Conservation (phyloP, 2,888 invertebrate species). For the Subacronicta megacephala region DNA sequence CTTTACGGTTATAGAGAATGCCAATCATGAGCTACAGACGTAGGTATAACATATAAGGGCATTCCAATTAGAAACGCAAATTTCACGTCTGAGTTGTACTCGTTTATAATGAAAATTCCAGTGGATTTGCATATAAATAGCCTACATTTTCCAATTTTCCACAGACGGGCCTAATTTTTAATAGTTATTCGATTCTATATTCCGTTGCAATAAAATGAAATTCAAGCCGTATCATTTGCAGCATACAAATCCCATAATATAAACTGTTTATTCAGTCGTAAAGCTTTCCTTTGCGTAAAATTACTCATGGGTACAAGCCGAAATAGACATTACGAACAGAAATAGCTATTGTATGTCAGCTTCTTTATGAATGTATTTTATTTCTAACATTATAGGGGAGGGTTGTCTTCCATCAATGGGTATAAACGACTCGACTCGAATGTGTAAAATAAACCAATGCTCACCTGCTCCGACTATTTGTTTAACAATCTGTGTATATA, state of each 20-base stretch:
- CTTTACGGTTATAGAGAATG: neutral
- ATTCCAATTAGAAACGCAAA: neutral
- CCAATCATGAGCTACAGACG: neutral
- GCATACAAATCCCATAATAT: constrained; percentile 19
- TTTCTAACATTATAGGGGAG: neutral
- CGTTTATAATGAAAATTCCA: neutral
- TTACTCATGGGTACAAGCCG: neutral
- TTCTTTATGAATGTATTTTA: neutral
- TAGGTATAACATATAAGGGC: neutral
- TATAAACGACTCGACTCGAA: no score
- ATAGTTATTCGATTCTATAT: neutral
- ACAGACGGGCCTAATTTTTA: neutral
- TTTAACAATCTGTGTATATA: no score
- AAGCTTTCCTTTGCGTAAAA: constrained; percentile 3
- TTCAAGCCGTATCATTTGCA: constrained; percentile 16
- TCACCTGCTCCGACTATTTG: no score
- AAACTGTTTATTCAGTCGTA: constrained; percentile 31
- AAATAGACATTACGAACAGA: constrained; percentile 1
- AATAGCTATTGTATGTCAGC: neutral
- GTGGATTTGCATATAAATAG: neutral
- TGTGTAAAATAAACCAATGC: no score
- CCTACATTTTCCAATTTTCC: neutral
- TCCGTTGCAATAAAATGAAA: neutral
- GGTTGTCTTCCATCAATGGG: neutral
- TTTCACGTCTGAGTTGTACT: neutral